Percentiles rank a stretch among this genome's conserved stretches.
phyloP scores from a whole-genome alignment of 2,888 invertebrate species.

The Luffia ferchaultella region DNA sequence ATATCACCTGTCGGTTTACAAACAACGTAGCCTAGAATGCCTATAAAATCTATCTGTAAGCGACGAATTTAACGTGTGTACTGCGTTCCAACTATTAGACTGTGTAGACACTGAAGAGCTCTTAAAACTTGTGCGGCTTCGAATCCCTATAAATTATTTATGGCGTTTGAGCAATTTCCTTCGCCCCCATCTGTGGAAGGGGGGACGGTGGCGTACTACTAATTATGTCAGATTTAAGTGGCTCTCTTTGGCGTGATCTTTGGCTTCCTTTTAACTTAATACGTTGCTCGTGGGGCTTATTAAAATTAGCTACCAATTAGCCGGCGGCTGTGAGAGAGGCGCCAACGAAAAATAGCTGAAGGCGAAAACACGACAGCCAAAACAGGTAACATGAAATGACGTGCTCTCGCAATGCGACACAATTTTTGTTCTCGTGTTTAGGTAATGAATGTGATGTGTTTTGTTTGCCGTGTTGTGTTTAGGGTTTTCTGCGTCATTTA shows the following conservation, averaged over 20 bases:
- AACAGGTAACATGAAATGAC: too few species aligned
- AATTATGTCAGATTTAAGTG: slow-evolving; percentile 45
- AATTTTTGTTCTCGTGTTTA: too few species aligned
- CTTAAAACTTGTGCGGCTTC: slow-evolving; percentile 44
- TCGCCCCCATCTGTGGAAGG: slow-evolving; percentile 19
- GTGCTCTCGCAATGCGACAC: too few species aligned
- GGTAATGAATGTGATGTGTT: too few species aligned
- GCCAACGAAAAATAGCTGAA: neutral
- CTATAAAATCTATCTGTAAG: too few species aligned
- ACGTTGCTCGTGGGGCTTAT: neutral
- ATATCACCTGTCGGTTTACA: too few species aligned
- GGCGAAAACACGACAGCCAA: neutral
- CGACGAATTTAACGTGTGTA: too few species aligned
- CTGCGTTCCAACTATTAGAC: too few species aligned
- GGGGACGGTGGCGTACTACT: slow-evolving; percentile 18
- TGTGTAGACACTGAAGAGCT: too few species aligned
- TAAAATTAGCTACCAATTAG: neutral
- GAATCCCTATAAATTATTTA: slow-evolving; percentile 55
- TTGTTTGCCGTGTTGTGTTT: too few species aligned
- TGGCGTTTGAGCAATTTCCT: slow-evolving; percentile 45
- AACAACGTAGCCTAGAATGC: too few species aligned
- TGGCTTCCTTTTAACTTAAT: slow-evolving; percentile 29
- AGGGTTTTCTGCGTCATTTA: too few species aligned
- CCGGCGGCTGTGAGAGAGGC: neutral
- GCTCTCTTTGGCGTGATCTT: slow-evolving; percentile 18